Percentiles rank a stretch among this genome's conserved stretches.
phyloP scores from a whole-genome alignment of 2,113 vertebrate genomes.

The Dasypus novemcinctus region DNA sequence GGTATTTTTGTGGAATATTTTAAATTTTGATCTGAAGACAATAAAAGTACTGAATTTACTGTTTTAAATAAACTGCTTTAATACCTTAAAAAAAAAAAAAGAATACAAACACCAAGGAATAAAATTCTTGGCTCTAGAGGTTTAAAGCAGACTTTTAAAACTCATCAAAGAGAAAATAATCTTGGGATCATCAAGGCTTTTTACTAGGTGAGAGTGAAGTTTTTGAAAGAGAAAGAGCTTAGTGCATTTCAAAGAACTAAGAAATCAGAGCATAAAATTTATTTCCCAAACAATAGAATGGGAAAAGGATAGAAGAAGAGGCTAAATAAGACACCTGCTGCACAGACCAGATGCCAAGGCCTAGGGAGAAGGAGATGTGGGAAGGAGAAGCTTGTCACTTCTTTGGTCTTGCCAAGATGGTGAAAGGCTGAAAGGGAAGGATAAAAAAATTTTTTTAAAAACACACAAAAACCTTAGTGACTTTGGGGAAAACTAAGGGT shows the following conservation, averaged over 20 bases:
- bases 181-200: background rate
- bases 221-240: background rate
- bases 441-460: background rate
- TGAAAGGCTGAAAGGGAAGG: background rate
- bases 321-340: background rate
- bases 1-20: background rate
- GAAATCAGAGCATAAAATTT: background rate
- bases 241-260: slow-evolving; percentile 5
- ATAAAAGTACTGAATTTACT: slow-evolving; percentile 16
- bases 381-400: background rate
- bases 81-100: background rate
- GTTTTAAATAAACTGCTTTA: slow-evolving; percentile 14
- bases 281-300: background rate
- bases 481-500: background rate
- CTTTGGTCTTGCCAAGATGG: background rate
- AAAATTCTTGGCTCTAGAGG: background rate
- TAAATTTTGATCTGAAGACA: slow-evolving; percentile 20
- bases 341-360: background rate
- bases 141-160: background rate
- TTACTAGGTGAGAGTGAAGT: background rate
- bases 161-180: background rate
- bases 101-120: background rate
- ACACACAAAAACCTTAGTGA: background rate
- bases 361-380: background rate
- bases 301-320: background rate